Evolutionary conservation across 2,797 vertebrate genomes (phyloP), one percentile per base, ranked within the genome.

Genomic region (Macropodus opercularis): DNA sequence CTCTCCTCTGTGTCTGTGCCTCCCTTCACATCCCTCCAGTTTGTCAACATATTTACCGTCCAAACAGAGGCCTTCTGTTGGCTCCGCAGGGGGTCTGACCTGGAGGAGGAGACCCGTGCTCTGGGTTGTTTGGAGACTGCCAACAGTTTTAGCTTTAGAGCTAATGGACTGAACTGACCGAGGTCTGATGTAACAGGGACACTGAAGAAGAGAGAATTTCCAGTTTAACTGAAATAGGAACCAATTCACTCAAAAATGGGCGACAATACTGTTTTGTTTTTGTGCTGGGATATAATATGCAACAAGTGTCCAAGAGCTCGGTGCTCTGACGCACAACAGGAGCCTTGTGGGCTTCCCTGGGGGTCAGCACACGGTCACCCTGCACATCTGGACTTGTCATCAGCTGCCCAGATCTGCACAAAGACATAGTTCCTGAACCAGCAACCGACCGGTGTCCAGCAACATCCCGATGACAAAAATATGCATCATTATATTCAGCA

Each of bases 311-410:
- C 53, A 66, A 63, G 47, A 42, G 67, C 52, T 63, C 61, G 48
- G 22, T 36, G 70, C 52, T 46, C 56, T 61, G 55, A 42, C 77
- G 73, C 77, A 68, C 79, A 80, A 72, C 79, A 64, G 62, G 74
- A 77, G 52, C 72, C 51, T 53, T 38, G 62, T 65, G 47, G 71
- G 72, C 69, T 81, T 40, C 34, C 41, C 63, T 44, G 3, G 13
- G 58, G 90, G 87, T 90, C 87, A 87, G 49, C 15, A 23, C 52
- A 7, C 44, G 89, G 89, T 91, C 82, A 78, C 13, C 22, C 42
- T 49, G 12, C 81, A 89, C 92, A 93, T 93, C 92, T 94, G 92
- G 83, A 83, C 74, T 81, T 89, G 76, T 79, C 87, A 92, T 93
- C 84, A 91, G 54, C 51, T 36, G 44, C 48, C 26, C 11, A 58